Conservation (phyloP, 2,113 vertebrate species). For the Atlantisia rogersi region DNA sequence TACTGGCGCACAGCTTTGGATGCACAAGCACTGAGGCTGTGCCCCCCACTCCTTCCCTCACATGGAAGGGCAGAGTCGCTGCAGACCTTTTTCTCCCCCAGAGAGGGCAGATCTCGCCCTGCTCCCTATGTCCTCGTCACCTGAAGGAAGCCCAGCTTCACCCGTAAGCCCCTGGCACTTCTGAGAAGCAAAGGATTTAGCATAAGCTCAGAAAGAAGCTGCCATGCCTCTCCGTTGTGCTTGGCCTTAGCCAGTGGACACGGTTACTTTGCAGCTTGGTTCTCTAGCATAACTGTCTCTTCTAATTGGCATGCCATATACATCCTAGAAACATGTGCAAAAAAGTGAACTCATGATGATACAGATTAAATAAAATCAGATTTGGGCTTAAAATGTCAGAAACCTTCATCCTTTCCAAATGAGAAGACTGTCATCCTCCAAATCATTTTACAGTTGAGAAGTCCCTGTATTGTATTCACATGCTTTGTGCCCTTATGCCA, state of each 20-base stretch:
- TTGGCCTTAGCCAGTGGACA: fast-evolving
- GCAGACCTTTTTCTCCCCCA: background rate
- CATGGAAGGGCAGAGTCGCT: background rate
- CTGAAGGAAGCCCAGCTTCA: background rate
- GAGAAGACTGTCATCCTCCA: background rate
- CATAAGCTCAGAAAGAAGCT: background rate
- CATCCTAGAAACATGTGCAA: background rate
- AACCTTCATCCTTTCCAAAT: background rate
- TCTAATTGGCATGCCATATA: fast-evolving
- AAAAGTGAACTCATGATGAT: background rate
- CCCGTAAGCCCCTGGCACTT: background rate
- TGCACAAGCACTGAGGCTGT: background rate
- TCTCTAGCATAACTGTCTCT: background rate
- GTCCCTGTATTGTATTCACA: background rate
- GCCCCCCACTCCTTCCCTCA: fast-evolving
- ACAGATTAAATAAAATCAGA: background rate
- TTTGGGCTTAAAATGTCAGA: background rate
- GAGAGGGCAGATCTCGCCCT: background rate
- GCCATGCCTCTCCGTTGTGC: background rate
- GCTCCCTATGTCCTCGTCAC: background rate
- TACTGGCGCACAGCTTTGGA: background rate
- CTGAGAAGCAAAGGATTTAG: background rate
- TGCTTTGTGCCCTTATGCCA: background rate
- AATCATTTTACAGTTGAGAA: background rate
- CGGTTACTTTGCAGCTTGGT: background rate